These are phyloP conservation scores for Gephyroberyx darwinii DNA, from an alignment of 2,797 vertebrate genomes.

Conservation along the genomic window DNA sequence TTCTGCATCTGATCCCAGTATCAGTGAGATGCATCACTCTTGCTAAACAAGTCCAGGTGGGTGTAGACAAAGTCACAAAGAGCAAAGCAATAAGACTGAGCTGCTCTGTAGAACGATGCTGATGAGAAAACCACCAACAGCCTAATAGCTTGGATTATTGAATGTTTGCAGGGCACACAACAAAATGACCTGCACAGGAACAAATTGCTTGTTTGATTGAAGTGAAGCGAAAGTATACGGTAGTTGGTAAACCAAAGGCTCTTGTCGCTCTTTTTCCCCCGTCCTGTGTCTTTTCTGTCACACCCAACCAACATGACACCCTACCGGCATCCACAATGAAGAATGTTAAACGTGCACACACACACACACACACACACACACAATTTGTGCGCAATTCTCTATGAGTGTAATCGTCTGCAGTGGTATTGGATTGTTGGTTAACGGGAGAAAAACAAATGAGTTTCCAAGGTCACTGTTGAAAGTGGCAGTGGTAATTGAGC, in stretches of 20 bases:
- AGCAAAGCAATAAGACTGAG: conserved; percentile 29
- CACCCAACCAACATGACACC: conserved; percentile 21
- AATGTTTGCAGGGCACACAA: conserved; percentile 48
- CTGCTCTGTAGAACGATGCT: conserved; percentile 22
- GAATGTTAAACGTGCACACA: conserved; percentile 31
- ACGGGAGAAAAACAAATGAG: conserved; percentile 81
- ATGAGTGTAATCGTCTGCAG: conserved; percentile 62
- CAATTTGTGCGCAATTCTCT: conserved; percentile 30
- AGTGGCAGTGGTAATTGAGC: conserved; percentile 75
- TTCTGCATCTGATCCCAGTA: conserved; percentile 51
- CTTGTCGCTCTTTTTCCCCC: conserved; percentile 10
- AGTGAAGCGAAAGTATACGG: conserved; percentile 36
- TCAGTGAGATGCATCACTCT: conserved; percentile 57
- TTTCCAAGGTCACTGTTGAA: conserved; percentile 85
- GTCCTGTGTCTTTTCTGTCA: conserved; percentile 35
- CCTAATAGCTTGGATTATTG: conserved; percentile 53
- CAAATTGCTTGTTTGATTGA: conserved; percentile 48
- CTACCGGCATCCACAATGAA: conserved; percentile 39
- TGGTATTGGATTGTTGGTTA: conserved; percentile 75
- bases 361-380: conserved; percentile 46
- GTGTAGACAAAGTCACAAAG: conserved; percentile 50
- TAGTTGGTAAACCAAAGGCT: background rate
- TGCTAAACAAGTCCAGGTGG: conserved; percentile 62
- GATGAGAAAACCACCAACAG: conserved; percentile 42
- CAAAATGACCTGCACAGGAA: conserved; percentile 43